These are phyloP conservation scores for Gopherus flavomarginatus DNA, from an alignment of 2,113 vertebrate genomes.

Conservation along the genomic window DNA sequence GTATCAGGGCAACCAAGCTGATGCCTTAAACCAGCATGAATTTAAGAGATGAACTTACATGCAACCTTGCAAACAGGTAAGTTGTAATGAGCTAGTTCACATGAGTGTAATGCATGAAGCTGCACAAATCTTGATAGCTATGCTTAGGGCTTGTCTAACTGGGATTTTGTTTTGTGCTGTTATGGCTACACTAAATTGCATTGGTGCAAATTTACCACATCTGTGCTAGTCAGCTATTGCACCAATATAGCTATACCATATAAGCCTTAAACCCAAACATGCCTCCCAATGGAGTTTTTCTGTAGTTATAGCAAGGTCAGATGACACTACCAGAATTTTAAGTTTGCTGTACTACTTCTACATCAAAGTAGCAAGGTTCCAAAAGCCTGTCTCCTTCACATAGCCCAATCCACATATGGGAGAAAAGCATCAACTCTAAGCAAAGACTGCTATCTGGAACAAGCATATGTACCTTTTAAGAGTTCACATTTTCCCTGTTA, in stretches of 20 bases:
- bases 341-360: neutral
- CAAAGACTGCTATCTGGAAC: neutral
- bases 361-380: neutral
- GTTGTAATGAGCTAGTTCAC: neutral
- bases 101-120: neutral
- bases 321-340: neutral
- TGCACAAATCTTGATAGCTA: neutral
- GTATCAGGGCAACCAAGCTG: neutral
- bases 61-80: neutral
- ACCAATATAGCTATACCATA: neutral
- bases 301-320: neutral
- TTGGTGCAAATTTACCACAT: neutral
- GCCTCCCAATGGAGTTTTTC: neutral
- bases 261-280: neutral
- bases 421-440: neutral
- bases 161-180: fast-evolving
- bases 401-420: neutral
- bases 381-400: neutral
- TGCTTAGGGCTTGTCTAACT: neutral
- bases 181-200: neutral
- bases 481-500: neutral
- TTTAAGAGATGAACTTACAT: neutral
- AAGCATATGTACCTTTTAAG: neutral
- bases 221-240: neutral
- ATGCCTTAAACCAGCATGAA: neutral